Evolutionary conservation across 2,797 vertebrate genomes (phyloP), one percentile per base, ranked within the genome.

Genomic region (Molossus molossus): DNA sequence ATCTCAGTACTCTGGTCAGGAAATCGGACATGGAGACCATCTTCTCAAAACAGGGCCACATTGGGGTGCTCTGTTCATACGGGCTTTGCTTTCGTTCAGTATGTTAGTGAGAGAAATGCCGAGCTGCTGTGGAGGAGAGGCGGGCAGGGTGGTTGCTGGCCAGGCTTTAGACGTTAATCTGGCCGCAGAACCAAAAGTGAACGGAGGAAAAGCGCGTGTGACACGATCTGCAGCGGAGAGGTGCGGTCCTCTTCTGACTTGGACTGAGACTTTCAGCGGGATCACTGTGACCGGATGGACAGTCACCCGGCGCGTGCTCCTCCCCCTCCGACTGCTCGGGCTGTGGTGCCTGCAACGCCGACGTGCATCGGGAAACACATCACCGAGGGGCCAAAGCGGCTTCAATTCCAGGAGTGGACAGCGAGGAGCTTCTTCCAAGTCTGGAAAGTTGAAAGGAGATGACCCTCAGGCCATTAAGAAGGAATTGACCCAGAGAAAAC

Each of bases 1-100:
- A 99, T 98, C 99, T 99, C 45, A 99, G 99, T 98, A 99, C 99
- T 11, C 98, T 99, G 98, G 99, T 99, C 95, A 99, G 99, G 98
- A 99, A 99, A 98, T 99, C 98, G 0, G 99, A 99, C 17, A 99
- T 99, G 73, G 99, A 99, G 97, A 99, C 99, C 95, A 99, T 33
- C 33, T 33, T 33, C 98, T 97, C 99, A 84, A 99, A 99, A 97
- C 99, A 99, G 1, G 99, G 99, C 96, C 99, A 99, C 98, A 99
- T 99, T 33, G 33, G 33, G 33, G 33, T 33, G 33, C 33, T 33
- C 33, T 33, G 33, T 33, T 33, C 33, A 33, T 33, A 33, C 33
- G 33, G 33, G 33, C 33, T 33, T 33, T 33, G 33, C 33, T 33
- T 33, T 33, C 33, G 33, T 33, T 33, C 33, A 33, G 33, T 33